phyloP scores from a whole-genome alignment of 2,113 vertebrate species.

The Passer montanus region DNA sequence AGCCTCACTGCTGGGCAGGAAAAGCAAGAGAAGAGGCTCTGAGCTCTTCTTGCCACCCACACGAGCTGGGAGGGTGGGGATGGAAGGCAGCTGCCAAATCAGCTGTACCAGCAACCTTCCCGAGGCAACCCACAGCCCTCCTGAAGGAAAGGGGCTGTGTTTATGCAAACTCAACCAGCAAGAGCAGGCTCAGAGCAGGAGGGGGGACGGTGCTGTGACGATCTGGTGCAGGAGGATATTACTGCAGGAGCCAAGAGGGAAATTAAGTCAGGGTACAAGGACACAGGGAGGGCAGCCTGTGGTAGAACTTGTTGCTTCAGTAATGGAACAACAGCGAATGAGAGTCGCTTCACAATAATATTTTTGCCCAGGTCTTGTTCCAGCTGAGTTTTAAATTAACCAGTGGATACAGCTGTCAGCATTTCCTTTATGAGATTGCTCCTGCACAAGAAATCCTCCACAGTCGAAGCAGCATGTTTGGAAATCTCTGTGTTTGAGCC shows the following conservation, averaged over 20 bases:
- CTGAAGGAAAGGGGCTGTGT: not conserved
- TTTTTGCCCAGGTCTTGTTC: slow-evolving; percentile 38
- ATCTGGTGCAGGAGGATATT: not conserved
- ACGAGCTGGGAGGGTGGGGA: not conserved
- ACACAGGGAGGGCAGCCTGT: not conserved
- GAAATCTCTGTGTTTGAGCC: not conserved
- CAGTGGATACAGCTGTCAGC: slow-evolving; percentile 43
- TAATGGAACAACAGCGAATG: not conserved
- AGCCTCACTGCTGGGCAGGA: not conserved
- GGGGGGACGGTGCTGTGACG: rapidly evolving
- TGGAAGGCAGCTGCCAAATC: not conserved
- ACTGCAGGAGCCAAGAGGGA: slow-evolving; percentile 22
- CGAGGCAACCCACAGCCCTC: not conserved
- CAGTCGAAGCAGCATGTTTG: not conserved
- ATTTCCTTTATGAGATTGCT: slow-evolving; percentile 37
- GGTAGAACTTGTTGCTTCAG: slow-evolving; percentile 29
- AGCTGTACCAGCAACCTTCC: not conserved
- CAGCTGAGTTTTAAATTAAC: slow-evolving; percentile 62
- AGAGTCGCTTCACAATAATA: slow-evolving; percentile 17
- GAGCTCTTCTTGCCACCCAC: not conserved
- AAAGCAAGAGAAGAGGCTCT: not conserved
- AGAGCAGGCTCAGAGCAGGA: not conserved
- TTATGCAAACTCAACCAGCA: not conserved
- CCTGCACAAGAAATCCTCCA: slow-evolving; percentile 21
- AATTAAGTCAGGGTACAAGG: not conserved